Conservation (phyloP, 2,113 vertebrate genomes). For the Eretmochelys imbricata region DNA sequence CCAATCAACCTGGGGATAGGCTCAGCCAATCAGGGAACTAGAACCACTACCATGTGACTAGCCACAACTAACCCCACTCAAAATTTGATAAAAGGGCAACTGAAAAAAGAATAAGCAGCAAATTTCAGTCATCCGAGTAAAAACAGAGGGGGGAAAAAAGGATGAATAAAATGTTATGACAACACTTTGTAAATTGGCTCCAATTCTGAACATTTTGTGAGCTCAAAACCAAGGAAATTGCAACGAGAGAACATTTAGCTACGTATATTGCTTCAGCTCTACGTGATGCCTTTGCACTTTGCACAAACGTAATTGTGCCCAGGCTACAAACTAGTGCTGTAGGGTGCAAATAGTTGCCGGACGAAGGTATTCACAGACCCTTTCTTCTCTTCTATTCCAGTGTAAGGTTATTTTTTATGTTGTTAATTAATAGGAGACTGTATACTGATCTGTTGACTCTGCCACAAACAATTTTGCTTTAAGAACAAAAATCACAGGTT, state of each 20-base stretch:
- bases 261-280: not conserved
- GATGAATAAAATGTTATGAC: not conserved
- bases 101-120: rapidly evolving
- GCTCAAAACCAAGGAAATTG: not conserved
- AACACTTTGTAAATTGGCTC: not conserved
- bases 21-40: not conserved
- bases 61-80: not conserved
- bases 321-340: not conserved
- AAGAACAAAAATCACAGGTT: not conserved
- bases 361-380: not conserved
- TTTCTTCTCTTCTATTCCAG: not conserved
- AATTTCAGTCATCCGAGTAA: rapidly evolving
- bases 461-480: not conserved
- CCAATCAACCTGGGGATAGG: not conserved
- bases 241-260: not conserved
- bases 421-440: not conserved
- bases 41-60: not conserved
- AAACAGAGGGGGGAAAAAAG: rapidly evolving
- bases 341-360: not conserved
- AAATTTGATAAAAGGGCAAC: not conserved
- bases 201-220: not conserved
- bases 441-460: not conserved
- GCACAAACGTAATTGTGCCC: not conserved
- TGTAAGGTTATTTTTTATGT: not conserved
- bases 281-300: not conserved